These are phyloP conservation scores for Palythoa grandiflora DNA, from an alignment of 92 coral and sea anemone genomes.

Conservation along the genomic window DNA sequence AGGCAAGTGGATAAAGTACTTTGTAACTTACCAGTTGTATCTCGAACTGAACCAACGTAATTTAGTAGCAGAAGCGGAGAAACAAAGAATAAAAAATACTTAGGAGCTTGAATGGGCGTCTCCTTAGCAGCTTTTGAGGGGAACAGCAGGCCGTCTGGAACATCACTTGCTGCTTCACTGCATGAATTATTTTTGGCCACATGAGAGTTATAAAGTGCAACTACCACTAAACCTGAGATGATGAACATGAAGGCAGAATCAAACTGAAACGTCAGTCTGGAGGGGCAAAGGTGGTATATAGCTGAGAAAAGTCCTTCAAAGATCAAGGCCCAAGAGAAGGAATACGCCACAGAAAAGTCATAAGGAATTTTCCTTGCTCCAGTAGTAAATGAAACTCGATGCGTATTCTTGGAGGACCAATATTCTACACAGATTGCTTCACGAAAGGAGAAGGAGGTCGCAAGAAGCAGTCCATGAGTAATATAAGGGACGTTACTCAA, in stretches of 20 bases:
- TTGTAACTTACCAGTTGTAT: constrained; percentile 60
- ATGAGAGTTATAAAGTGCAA: constrained; percentile 84
- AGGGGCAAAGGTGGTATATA: constrained; percentile 92
- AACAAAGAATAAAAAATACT: constrained; percentile 94
- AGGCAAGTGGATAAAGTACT: no score
- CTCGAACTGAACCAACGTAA: constrained; percentile 89
- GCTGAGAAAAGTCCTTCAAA: constrained; percentile 96
- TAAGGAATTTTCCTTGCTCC: constrained; percentile 60
- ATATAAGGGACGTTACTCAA: constrained; percentile 90
- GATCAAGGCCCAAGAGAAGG: constrained; percentile 91
- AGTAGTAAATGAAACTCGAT: constrained; percentile 12
- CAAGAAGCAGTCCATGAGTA: constrained; percentile 81
- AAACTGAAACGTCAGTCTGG: constrained; percentile 97
- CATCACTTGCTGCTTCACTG: constrained; percentile 13
- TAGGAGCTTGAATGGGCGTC: constrained; percentile 84
- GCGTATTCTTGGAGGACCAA: constrained; percentile 15
- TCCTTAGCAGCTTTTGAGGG: constrained; percentile 60
- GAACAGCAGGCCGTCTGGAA: constrained; percentile 26
- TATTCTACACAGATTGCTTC: constrained; percentile 80
- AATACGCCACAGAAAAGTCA: constrained; percentile 88
- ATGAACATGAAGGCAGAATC: constrained; percentile 99
- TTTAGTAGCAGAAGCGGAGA: constrained; percentile 88
- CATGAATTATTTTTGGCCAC: constrained; percentile 46
- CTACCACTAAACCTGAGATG: constrained; percentile 88
- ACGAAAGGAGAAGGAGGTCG: constrained; percentile 83